Percentiles rank a stretch among this genome's conserved stretches.
Conservation (phyloP, 2,113 vertebrate genomes). For the Phyllostomus hastatus region DNA sequence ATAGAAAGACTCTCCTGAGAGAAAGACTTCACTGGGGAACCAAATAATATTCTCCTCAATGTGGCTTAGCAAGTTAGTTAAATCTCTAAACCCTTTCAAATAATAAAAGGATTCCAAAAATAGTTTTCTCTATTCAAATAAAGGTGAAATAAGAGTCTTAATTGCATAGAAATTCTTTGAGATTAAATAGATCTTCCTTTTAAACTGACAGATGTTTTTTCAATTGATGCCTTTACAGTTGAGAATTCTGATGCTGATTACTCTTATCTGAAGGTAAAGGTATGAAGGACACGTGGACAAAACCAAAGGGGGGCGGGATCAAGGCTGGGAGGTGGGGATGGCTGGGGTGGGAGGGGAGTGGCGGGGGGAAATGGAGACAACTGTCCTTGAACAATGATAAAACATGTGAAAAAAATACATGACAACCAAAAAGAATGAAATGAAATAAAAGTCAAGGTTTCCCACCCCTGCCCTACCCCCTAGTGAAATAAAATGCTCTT, state of each 20-base stretch:
- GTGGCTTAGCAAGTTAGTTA: not conserved
- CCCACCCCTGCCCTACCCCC: too few relatives aligned
- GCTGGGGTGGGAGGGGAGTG: too few relatives aligned
- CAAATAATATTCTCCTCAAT: not conserved
- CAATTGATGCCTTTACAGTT: not conserved
- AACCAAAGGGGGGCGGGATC: too few relatives aligned
- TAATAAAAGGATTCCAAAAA: not conserved
- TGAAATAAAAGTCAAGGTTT: not conserved
- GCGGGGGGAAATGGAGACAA: too few relatives aligned
- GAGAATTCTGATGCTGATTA: not conserved
- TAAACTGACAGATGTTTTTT: not conserved
- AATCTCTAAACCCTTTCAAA: not conserved
- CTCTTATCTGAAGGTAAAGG: not conserved
- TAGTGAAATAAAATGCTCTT: not conserved
- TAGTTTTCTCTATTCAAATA: not conserved
- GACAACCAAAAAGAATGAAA: too few relatives aligned
- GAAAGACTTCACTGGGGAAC: not conserved
- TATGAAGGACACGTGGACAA: too few relatives aligned
- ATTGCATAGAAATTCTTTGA: not conserved
- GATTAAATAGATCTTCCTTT: not conserved
- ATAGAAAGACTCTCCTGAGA: not conserved
- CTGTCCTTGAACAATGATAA: too few relatives aligned
- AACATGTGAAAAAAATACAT: too few relatives aligned
- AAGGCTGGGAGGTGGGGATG: too few relatives aligned
- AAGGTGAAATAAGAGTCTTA: not conserved